phyloP scores from a whole-genome alignment of 2,797 vertebrate species.

The Lagocephalus sceleratus region DNA sequence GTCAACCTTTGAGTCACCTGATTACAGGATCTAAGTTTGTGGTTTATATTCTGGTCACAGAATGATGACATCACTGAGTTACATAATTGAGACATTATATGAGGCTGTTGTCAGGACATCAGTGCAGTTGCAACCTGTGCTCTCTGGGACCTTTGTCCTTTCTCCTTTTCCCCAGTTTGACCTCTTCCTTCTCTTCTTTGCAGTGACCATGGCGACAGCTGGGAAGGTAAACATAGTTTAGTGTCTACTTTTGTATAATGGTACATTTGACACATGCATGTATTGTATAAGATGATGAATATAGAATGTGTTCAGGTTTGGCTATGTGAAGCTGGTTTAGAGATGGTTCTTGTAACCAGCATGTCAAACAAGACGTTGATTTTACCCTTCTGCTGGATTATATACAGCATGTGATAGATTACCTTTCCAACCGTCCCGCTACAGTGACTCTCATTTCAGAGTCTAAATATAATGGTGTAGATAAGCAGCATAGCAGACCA shows the following conservation, averaged over 20 bases:
- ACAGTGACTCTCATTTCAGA: neutral
- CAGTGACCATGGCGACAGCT: constrained; percentile 52
- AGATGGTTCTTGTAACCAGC: too few relatives aligned
- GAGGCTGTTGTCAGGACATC: too few relatives aligned
- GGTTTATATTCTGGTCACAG: too few relatives aligned
- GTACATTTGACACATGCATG: too few relatives aligned
- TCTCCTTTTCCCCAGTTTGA: neutral
- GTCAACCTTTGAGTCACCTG: too few relatives aligned
- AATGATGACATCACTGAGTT: too few relatives aligned
- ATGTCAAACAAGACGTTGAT: neutral
- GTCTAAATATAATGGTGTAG: neutral
- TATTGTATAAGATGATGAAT: neutral
- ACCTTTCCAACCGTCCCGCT: neutral
- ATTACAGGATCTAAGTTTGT: too few relatives aligned
- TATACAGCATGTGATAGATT: neutral
- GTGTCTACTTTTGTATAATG: neutral
- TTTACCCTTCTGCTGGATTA: neutral
- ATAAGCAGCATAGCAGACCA: neutral
- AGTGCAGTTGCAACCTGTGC: too few relatives aligned
- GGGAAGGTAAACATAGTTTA: constrained; percentile 49
- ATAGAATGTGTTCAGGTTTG: neutral
- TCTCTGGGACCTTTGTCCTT: neutral
- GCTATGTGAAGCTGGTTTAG: neutral
- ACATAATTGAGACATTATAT: too few relatives aligned
- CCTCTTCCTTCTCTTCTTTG: neutral